A percentile compares a stretch with the other conserved stretches of the same genome.
These are phyloP conservation scores for Hyles lineata DNA, from an alignment of 2,888 invertebrate species.

Conservation along the genomic window DNA sequence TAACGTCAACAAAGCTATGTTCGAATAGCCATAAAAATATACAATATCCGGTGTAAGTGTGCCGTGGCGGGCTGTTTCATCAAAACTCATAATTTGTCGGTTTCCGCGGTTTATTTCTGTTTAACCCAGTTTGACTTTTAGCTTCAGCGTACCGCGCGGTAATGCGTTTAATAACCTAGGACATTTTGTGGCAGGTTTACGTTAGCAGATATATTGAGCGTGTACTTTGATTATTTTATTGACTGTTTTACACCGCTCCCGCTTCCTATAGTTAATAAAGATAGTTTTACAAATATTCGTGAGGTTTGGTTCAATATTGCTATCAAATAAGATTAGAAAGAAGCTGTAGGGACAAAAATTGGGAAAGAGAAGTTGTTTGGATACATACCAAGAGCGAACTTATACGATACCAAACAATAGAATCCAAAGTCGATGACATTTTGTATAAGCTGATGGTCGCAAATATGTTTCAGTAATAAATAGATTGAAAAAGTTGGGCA, in stretches of 20 bases:
- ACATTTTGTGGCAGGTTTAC: neutral
- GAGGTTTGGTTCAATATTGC: neutral
- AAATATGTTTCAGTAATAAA: no score
- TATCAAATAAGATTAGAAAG: no score
- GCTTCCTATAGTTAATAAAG: neutral
- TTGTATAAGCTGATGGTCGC: no score
- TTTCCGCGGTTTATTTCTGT: slow-evolving; percentile 79
- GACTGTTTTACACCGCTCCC: neutral
- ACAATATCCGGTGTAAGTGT: slow-evolving; percentile 69
- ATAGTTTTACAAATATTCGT: neutral
- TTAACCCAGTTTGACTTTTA: slow-evolving; percentile 67
- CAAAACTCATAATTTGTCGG: slow-evolving; percentile 80
- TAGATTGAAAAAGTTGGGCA: no score
- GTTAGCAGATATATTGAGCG: neutral
- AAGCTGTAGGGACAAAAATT: no score
- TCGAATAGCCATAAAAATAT: slow-evolving; percentile 55
- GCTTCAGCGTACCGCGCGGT: slow-evolving; percentile 11
- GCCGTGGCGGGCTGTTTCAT: slow-evolving; percentile 71
- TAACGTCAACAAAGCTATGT: slow-evolving; percentile 48
- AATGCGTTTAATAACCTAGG: slow-evolving; percentile 22
- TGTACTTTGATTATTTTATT: neutral
- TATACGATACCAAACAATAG: no score
- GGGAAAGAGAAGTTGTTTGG: no score
- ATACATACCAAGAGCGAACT: no score
- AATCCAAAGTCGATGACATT: no score